These are phyloP conservation scores for Plebejus anna DNA, from an alignment of 2,888 invertebrate genomes.

Conservation along the genomic window DNA sequence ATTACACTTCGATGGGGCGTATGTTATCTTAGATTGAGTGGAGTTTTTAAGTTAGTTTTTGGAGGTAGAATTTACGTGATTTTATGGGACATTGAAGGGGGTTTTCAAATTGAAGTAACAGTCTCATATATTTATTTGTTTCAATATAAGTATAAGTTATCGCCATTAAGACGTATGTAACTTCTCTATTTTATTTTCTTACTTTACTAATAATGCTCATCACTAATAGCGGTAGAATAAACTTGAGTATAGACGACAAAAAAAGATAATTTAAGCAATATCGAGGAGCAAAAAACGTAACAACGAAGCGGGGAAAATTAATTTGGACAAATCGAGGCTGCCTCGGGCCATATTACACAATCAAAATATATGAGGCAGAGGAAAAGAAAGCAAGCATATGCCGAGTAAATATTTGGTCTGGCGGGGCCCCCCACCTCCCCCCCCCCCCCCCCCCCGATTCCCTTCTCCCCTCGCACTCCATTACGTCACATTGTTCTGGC, in stretches of 20 bases:
- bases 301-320: constrained; percentile 59
- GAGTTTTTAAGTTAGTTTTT: background rate
- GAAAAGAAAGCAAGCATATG: constrained; percentile 79
- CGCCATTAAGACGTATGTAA: no score
- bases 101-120: no score
- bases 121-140: no score
- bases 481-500: constrained; percentile 75
- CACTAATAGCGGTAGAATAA: no score
- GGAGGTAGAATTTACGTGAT: no score
- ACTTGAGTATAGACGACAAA: background rate
- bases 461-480: constrained; percentile 45
- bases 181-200: no score
- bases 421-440: constrained; percentile 47
- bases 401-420: constrained; percentile 74
- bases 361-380: constrained; percentile 78
- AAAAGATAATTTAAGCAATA: constrained; percentile 25
- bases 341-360: constrained; percentile 72
- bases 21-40: constrained; percentile 7
- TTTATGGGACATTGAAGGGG: no score
- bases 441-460: constrained; percentile 37
- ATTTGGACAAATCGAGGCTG: constrained; percentile 62
- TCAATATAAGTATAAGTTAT: no score
- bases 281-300: constrained; percentile 29
- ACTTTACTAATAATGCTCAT: no score
- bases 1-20: constrained; percentile 38